phyloP scores from a whole-genome alignment of 2,797 vertebrate species.

The Semotilus atromaculatus region DNA sequence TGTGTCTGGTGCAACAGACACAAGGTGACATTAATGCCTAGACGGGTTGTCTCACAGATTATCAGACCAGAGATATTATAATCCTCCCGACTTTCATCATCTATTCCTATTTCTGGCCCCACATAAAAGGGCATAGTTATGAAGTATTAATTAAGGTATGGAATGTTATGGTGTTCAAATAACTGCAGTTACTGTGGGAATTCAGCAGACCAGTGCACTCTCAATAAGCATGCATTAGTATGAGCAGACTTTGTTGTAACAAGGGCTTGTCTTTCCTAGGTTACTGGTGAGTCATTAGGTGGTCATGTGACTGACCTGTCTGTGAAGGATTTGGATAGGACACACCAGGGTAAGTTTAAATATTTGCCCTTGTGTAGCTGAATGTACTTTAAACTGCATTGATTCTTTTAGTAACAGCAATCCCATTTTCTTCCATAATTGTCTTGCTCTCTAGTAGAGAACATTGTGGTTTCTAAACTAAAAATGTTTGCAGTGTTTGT shows the following conservation, averaged over 20 bases:
- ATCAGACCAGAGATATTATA: constrained; percentile 56
- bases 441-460: not conserved
- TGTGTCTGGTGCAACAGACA: constrained; percentile 46
- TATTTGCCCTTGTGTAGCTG: constrained; percentile 39
- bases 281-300: constrained; percentile 58
- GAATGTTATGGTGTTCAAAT: not conserved
- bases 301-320: constrained; percentile 55
- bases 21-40: constrained; percentile 39
- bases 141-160: not conserved
- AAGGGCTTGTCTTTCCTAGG: constrained; percentile 62
- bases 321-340: constrained; percentile 62
- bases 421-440: constrained; percentile 25
- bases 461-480: not conserved
- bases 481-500: not conserved
- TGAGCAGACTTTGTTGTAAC: constrained; percentile 17
- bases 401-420: constrained; percentile 1
- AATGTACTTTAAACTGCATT: constrained; percentile 54
- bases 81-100: constrained; percentile 67
- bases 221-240: not conserved
- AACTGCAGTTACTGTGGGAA: not conserved
- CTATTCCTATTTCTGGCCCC: constrained; percentile 40
- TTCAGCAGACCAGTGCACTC: not conserved
- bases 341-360: constrained; percentile 68
- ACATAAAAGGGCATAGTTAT: constrained; percentile 35
- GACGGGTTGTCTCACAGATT: constrained; percentile 43